Percentiles rank a stretch among this genome's conserved stretches.
These are phyloP conservation scores for Clitarchus hookeri DNA, from an alignment of 2,888 invertebrate species.

Conservation along the genomic window DNA sequence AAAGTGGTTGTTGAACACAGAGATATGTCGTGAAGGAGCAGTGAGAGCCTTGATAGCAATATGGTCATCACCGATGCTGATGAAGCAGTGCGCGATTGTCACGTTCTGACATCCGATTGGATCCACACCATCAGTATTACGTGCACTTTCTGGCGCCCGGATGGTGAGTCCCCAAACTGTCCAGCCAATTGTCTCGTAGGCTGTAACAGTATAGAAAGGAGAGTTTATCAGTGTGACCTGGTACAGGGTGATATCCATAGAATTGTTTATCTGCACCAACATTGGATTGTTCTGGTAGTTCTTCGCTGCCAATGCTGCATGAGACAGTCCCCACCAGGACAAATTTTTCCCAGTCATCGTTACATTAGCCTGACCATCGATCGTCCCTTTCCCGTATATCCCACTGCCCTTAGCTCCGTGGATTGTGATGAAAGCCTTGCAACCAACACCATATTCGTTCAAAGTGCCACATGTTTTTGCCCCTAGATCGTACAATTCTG, in stretches of 20 bases:
- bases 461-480: not conserved
- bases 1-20: not conserved
- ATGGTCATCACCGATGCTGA: not conserved
- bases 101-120: not conserved
- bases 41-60: not conserved
- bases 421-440: not conserved
- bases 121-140: not conserved
- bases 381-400: not conserved
- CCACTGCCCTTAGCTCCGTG: not conserved
- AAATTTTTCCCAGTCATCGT: not conserved
- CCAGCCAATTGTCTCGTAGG: not conserved
- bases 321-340: not conserved
- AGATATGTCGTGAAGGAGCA: not conserved
- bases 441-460: not conserved
- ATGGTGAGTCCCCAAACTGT: not conserved
- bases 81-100: not conserved
- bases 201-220: not conserved
- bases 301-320: not conserved
- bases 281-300: not conserved
- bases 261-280: not conserved
- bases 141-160: not conserved
- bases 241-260: not conserved
- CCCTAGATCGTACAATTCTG: not conserved
- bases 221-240: not conserved
- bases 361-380: not conserved